Conservation (phyloP, 2,113 vertebrate genomes). For the Caloenas nicobarica region DNA sequence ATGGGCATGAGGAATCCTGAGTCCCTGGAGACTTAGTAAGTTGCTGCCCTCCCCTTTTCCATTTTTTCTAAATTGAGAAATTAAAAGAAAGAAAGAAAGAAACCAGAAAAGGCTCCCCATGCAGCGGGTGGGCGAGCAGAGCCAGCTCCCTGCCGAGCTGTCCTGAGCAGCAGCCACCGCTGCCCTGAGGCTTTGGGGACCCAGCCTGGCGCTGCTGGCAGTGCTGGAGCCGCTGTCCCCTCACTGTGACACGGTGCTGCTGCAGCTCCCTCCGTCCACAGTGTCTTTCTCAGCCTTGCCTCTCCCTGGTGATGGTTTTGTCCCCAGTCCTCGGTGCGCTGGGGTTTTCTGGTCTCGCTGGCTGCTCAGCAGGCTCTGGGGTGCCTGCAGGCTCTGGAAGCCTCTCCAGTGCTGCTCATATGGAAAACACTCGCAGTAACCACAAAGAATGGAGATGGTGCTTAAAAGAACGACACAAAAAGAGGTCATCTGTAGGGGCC, state of each 20-base stretch:
- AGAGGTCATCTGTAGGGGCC: background rate
- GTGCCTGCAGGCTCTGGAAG: conserved; percentile 14
- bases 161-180: background rate
- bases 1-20: background rate
- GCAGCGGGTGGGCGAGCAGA: fast-evolving
- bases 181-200: background rate
- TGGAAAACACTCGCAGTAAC: background rate
- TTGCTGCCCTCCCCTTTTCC: background rate
- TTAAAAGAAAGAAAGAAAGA: background rate
- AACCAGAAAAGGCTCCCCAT: fast-evolving
- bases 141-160: background rate
- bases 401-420: background rate
- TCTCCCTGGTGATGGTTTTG: fast-evolving
- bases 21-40: background rate
- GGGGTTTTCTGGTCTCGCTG: background rate
- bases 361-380: background rate
- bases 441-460: background rate
- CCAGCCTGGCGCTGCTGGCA: fast-evolving
- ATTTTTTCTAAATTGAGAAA: background rate
- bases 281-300: background rate
- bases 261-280: fast-evolving
- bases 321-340: fast-evolving
- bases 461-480: background rate
- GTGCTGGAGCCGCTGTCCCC: background rate
- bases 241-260: fast-evolving